Base-by-base conservation (phyloP, 2,113 vertebrate genomes). In the Coryphaenoides rupestris region DNA sequence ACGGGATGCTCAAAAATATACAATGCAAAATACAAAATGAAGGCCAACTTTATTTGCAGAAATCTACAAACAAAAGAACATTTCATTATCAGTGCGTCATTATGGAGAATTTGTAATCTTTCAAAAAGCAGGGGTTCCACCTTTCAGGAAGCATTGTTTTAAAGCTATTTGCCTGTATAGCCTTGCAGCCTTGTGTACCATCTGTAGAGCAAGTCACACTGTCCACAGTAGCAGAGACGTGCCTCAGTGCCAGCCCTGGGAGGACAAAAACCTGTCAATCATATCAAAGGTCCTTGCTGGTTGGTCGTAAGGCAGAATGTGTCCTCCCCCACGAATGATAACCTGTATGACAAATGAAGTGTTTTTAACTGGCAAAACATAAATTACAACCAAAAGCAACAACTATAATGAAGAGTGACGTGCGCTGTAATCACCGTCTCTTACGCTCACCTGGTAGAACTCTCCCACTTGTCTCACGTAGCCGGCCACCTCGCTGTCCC, bases 181-280 rank as follows among this genome's bases (percentile, higher is more conserved):
- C 17, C 50, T 53, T 53, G 33, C 33, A 40, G 13, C 33, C 13
- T 7, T 40, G 2, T 12, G 33, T 40, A 40, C 24, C 24, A 6
- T 26, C 24, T 26, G 24, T 6, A 26, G 24, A 26, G 24, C 24
- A 26, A 26, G 33, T 40, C 7, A 13, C 3, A 7, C 14, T 21
- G 28, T 3, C 46, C 40, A 23, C 1, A 47, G 46, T 21, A 22
- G 62, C 23, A 22, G 2, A 14, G 1, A 15, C 28, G n/a, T 13
- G 4, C 56, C 50, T 87, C 58, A 87, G 4, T 69, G 60, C 77
- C 89, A 89, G 63, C 88, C 91, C 73, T 57, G 89, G 7, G 74
- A 89, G 19, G 88, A 92, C 49, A 95, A 86, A 81, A 95, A 95
- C 66, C 92, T 88, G 68, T 94, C 92, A 49, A 93, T 94, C 93